Conservation (phyloP, 2,113 vertebrate species). For the Australoheros scitulus region DNA sequence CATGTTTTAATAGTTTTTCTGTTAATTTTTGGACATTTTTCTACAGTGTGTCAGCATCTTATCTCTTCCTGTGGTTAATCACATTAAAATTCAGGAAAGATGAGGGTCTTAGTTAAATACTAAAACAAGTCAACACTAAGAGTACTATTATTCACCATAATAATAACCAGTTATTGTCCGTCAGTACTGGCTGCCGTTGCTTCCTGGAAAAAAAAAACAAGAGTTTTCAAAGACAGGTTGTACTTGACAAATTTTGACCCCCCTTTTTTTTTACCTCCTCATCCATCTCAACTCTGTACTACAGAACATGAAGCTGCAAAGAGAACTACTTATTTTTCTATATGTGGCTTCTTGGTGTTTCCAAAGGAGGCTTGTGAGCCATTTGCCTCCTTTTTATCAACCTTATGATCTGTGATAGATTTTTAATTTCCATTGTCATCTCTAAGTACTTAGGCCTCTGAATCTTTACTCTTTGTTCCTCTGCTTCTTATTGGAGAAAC, state of each 20-base stretch:
- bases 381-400: conserved; percentile 21
- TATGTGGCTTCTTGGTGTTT: conserved; percentile 29
- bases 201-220: conserved; percentile 8
- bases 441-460: neutral
- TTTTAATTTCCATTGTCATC: conserved; percentile 40
- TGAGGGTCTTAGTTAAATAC: neutral
- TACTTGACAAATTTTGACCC: neutral
- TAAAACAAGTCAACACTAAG: neutral
- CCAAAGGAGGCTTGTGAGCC: conserved; percentile 28
- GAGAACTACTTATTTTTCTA: neutral
- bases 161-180: neutral
- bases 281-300: neutral
- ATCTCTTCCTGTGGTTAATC: neutral
- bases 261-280: neutral
- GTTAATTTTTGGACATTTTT: neutral
- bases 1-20: neutral
- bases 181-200: neutral
- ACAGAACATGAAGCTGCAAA: neutral
- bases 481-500: neutral
- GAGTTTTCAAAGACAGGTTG: neutral
- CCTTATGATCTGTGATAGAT: conserved; percentile 52
- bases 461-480: neutral
- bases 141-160: neutral
- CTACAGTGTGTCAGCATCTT: neutral
- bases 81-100: neutral